Base-by-base conservation (phyloP, 2,888 invertebrate species). In the Agrotis clavis region DNA sequence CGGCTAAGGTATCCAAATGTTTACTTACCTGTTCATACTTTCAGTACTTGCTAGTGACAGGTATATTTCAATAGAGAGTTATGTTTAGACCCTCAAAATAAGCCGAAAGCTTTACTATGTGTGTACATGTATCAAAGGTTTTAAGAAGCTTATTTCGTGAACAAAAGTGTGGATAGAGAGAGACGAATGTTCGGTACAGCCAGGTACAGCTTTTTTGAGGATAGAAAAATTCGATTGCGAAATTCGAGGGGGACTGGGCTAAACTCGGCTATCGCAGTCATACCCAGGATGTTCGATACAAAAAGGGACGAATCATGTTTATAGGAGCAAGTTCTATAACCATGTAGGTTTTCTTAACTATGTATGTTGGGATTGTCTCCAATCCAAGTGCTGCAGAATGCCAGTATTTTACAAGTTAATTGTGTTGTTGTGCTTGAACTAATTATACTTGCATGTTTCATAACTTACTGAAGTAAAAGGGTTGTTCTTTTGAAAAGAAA, bases 31-130 rank as follows among this genome's bases (percentile, higher is more conserved):
- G 74, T 74, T 75, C 73, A 66, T 75, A 60, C 59, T 30, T 62
- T 50, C 25, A 19, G 45, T 69, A 56, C 67, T 77, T 77, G 74
- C 59, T 25, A 82, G 86, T 78, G 88, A 89, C 89, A 90, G 89
- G 89, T 90, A 88, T 87, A 86, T 84, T 82, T 81, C 73, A 71
- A 71, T 74, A 70, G 67, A 81, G 78, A 87, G 72, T 87, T 84
- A 89, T 85, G 25, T 45, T 60, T 30, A 57, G 78, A 77, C 82
- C 83, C 84, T 76, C 67, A 82, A 79, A n/a, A 81, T 86, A 88
- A 73, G 76, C 65, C 74, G 76, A 5, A 83, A 79, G 84, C 86
- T 86, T 87, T 89, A 84, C 82, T 74, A 41, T 81, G 81, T 90
- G 87, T 2, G 4, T 30, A 7, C 7, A 35, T 41, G 1, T 25